A percentile compares a stretch with the other conserved stretches of the same genome.
Evolutionary conservation across 2,797 vertebrate species (phyloP).

Genomic region (Etheostoma perlongum): DNA sequence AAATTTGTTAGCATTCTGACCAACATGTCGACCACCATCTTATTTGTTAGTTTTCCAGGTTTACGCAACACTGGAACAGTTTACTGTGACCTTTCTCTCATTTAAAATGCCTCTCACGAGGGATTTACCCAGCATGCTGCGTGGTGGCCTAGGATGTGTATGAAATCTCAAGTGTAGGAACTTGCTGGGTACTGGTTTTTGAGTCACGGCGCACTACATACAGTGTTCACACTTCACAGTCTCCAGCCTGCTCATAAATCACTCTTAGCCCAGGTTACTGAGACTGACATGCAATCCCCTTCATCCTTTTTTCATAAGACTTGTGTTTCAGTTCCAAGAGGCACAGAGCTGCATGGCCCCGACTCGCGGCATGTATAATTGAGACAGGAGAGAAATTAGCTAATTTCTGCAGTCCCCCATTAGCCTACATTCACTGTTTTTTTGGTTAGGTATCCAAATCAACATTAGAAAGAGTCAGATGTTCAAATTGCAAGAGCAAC

Average conservation of each 20-base stretch:
- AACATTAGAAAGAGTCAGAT: not conserved
- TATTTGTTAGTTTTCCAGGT: slow-evolving; percentile 40
- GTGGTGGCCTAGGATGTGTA: slow-evolving; percentile 29
- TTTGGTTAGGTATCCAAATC: not conserved
- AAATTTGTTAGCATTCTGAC: slow-evolving; percentile 38
- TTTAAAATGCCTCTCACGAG: slow-evolving; percentile 32
- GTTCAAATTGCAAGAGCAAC: not conserved
- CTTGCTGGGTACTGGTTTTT: not conserved
- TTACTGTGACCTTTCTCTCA: slow-evolving; percentile 54
- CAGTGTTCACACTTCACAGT: slow-evolving; percentile 23
- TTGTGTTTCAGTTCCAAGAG: slow-evolving; percentile 37
- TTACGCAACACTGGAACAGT: slow-evolving; percentile 43
- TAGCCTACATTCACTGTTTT: not conserved
- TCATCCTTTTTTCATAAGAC: slow-evolving; percentile 17
- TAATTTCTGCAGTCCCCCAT: not conserved
- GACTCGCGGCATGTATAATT: slow-evolving; percentile 39
- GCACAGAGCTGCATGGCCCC: slow-evolving; percentile 15
- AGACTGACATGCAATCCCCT: slow-evolving; percentile 47
- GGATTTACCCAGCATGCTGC: slow-evolving; percentile 23
- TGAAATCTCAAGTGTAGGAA: slow-evolving; percentile 28
- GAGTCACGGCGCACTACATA: slow-evolving; percentile 10
- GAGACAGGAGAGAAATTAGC: slow-evolving; percentile 2
- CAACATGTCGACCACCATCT: slow-evolving; percentile 14
- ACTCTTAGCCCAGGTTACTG: slow-evolving; percentile 34
- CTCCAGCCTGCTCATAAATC: slow-evolving; percentile 52